These are phyloP conservation scores for Drepanosiphum platanoidis DNA, from an alignment of 2,888 invertebrate species.

Conservation along the genomic window DNA sequence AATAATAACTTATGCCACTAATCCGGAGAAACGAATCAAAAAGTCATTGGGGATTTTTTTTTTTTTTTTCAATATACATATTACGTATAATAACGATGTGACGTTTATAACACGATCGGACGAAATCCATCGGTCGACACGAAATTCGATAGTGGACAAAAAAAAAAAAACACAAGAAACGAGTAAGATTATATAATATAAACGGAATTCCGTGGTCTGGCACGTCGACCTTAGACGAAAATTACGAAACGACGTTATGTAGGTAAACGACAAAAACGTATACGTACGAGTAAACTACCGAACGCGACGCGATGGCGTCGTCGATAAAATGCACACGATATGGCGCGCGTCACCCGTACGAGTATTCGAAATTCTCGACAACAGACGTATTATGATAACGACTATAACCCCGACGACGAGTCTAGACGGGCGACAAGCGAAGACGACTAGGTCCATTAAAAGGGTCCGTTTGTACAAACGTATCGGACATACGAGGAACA, in stretches of 20 bases:
- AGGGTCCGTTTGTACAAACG: neutral
- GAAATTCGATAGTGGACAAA: neutral
- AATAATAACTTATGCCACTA: too few species aligned
- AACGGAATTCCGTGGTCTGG: neutral
- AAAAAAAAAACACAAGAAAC: neutral
- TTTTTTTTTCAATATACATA: neutral
- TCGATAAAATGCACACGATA: neutral
- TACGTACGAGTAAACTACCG: neutral
- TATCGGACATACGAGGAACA: neutral
- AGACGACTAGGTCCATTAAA: conserved; percentile 37
- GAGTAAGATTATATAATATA: neutral
- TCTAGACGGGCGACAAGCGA: neutral
- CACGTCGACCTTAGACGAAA: neutral
- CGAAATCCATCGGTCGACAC: neutral
- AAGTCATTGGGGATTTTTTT: neutral
- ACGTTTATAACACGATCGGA: neutral
- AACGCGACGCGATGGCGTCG: neutral
- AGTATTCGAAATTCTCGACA: neutral
- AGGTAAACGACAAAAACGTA: too few species aligned
- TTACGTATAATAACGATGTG: too few species aligned
- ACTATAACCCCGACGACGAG: neutral
- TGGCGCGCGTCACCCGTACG: neutral
- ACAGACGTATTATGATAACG: neutral
- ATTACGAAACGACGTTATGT: neutral
- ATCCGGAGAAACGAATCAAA: neutral